A percentile compares a stretch with the other conserved stretches of the same genome.
Conservation (phyloP, 1,140 invertebrate genomes). For the Orchesella cincta region DNA sequence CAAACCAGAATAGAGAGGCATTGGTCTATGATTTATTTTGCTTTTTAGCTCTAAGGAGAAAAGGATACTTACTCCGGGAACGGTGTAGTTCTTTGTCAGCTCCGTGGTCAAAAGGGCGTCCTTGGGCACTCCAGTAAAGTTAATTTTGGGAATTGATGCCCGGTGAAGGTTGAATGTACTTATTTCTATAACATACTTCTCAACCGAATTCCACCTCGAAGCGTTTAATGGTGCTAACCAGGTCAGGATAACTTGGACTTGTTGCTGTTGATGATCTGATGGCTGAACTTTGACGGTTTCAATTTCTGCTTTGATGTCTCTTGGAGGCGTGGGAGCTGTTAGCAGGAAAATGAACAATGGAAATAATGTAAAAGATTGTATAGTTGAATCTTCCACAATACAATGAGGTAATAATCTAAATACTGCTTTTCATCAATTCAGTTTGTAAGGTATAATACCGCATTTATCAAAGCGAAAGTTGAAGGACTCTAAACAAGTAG, state of each 20-base stretch:
- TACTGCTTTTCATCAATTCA: too few species aligned
- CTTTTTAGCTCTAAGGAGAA: too few species aligned
- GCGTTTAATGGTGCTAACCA: constrained; percentile 41
- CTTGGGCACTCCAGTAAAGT: not conserved
- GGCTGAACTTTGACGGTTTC: not conserved
- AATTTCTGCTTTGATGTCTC: not conserved
- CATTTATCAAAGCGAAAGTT: constrained; percentile 46
- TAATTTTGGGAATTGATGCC: not conserved
- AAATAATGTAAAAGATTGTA: too few species aligned
- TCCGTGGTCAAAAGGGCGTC: not conserved
- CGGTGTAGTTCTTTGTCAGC: not conserved
- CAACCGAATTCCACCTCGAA: constrained; percentile 27
- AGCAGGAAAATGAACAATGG: not conserved
- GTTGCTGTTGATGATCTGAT: not conserved
- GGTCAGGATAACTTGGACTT: constrained; percentile 25
- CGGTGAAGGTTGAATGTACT: constrained; percentile 8
- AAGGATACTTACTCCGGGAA: constrained; percentile 21
- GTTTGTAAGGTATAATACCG: constrained; percentile 40
- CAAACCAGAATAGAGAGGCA: too few species aligned
- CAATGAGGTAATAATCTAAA: not conserved
- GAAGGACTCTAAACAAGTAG: constrained; percentile 42
- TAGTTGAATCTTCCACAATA: too few species aligned
- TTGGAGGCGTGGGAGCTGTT: constrained; percentile 1
- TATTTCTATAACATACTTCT: constrained; percentile 24
- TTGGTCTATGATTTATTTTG: too few species aligned